Conservation (phyloP, 2,797 vertebrate species). For the Alca torda region DNA sequence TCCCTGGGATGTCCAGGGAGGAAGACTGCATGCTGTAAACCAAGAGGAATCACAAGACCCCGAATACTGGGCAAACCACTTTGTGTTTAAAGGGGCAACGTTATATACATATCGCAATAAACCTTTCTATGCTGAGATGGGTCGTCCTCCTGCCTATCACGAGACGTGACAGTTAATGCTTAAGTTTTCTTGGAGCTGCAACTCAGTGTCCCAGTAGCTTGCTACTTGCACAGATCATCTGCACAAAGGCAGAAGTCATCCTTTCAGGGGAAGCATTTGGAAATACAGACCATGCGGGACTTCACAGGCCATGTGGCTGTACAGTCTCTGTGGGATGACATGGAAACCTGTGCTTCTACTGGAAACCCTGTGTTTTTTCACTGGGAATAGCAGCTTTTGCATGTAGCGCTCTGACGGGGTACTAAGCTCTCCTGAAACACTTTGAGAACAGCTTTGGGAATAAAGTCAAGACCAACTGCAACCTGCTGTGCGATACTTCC, state of each 20-base stretch:
- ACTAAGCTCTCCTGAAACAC: not conserved
- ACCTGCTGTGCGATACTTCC: not conserved
- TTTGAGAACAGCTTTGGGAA: not conserved
- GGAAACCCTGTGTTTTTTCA: not conserved
- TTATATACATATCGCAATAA: fast-evolving
- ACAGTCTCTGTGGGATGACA: not conserved
- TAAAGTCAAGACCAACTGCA: not conserved
- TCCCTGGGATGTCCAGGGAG: not conserved
- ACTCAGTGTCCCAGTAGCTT: not conserved
- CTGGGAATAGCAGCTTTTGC: not conserved
- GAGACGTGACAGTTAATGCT: not conserved
- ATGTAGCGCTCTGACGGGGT: not conserved
- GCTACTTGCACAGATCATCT: not conserved
- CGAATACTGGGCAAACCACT: not conserved
- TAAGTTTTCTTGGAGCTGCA: not conserved
- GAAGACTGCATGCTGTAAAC: not conserved
- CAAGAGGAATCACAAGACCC: not conserved
- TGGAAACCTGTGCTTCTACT: not conserved
- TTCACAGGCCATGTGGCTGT: not conserved
- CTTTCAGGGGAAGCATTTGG: not conserved
- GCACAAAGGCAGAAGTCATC: not conserved
- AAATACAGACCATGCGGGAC: not conserved
- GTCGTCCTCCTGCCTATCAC: fast-evolving
- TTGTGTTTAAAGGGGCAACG: not conserved
- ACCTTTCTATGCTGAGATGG: fast-evolving